Base-by-base conservation (phyloP, 2,888 invertebrate genomes). In the Melangyna quadrimaculata region DNA sequence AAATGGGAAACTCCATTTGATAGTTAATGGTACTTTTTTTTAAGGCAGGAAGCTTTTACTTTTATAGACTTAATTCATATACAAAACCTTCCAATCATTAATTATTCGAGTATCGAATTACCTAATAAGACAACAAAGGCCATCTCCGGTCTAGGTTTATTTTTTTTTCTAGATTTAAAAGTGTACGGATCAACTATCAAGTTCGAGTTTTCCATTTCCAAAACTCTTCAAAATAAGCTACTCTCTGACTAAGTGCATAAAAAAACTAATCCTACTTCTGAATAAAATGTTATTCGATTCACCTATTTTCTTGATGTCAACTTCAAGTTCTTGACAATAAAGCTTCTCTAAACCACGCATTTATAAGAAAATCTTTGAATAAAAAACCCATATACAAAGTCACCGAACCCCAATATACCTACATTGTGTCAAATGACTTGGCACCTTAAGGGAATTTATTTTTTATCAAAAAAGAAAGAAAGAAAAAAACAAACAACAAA, bases 361-460 rank as follows among this genome's bases (percentile, higher is more conserved):
- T 29, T 48, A n/a, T n/a, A n/a, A 19, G n/a, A 7, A 14, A 14
- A 29, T 43, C 14, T n/a, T 45, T 48, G 27, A 65, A 48, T 22
- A 48, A 45, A 37, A 51, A 51, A 27, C 8, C 51, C 67, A 51
- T 67, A 67, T 35, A 35, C 48, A 51, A 51, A 24, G 19, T 24
- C 67, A 67, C 51, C 51, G 51, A n/a, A n/a, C n/a, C n/a, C n/a
- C n/a, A n/a, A n/a, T n/a, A n/a, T n/a, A 67, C 22, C 45, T 12
- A 37, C 14, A 51, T n/a, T 51, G 32, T 32, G 22, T n/a, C 67
- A 51, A 51, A 45, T 67, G 48, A 14, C 35, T 67, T 67, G 67
- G 24, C 67, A 67, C 67, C 35, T 67, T 51, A 24, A 63, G n/a
- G 51, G 35, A 51, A 22, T 32, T 65, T 45, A 19, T 65, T 48